Base-by-base conservation (phyloP, 2,888 invertebrate species). In the Drosophila nr. fundita region DNA sequence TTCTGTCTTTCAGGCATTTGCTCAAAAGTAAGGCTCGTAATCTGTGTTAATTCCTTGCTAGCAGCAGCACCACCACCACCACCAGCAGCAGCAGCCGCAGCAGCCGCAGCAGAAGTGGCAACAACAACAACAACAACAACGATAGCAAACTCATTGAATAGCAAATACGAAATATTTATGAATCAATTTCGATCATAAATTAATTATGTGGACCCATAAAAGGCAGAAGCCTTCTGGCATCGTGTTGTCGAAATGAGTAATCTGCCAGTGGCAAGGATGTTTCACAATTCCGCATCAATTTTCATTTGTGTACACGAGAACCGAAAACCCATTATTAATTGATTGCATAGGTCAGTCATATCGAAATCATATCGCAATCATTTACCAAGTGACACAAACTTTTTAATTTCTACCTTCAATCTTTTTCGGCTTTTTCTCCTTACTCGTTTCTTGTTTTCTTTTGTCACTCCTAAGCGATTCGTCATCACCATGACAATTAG, bases 121-220 rank as follows among this genome's bases (percentile, higher is more conserved):
- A 36, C 18, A 55, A 38, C 15, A 53, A 24, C 18, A 53, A 36
- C 7, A 21, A 21, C n/a, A 52, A 21, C n/a, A 8, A 34, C 24
- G 13, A 21, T 3, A 27, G 18, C 54, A 24, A 49, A 60, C 49
- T n/a, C 53, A 53, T 32, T 53, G 53, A 62, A 53, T 40, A 53
- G 30, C 52, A 62, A 81, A 73, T 70, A 50, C 62, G 75, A 78
- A 78, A 78, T 82, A 80, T 78, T 80, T 82, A 82, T 80, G 79
- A 82, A 80, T 80, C 82, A 79, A 82, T 82, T 80, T 71, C 71
- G 76, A 78, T 82, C 57, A 57, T 57, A 57, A 57, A 57, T 57
- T 57, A 57, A 57, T 57, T 42, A 57, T 74, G 70, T 79, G 82
- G 63, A 78, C 78, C 70, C 69, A 69, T 15, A 40, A 57, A 57